Base-by-base conservation (phyloP, 2,888 invertebrate species). In the Latrodectus elegans region DNA sequence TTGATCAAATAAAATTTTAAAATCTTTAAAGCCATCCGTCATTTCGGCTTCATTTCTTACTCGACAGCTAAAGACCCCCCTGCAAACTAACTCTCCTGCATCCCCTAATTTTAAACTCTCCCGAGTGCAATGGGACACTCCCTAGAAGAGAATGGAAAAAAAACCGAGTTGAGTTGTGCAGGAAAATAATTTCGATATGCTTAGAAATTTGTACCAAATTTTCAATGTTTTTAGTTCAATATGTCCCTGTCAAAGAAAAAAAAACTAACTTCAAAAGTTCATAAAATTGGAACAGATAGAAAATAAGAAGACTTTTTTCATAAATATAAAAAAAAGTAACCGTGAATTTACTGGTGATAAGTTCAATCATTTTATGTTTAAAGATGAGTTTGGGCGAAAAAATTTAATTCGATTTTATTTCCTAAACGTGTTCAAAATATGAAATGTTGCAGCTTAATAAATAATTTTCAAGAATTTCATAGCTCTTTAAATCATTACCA, bases 11-110 rank as follows among this genome's bases (percentile, higher is more conserved):
- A 86, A 86, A 86, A 72, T 86, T 86, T 86, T 86, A 86, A 38
- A 86, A 86, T 86, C 86, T 86, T 81, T 81, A 72, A 86, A 81
- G 86, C 77, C 86, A 86, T 86, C 86, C 81, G 86, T 86, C 86
- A 86, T 86, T 86, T 86, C 86, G 49, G 81, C 86, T 76, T 81
- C 80, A 81, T 81, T 81, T 86, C 86, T 65, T 80, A 73, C 86
- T 75, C 86, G 86, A 86, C 86, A 86, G 81, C 81, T 77, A 17
- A 26, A 26, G 17, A 22, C 17, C 64, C 75, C 53, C 52, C 53
- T 51, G 9, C n/a, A 38, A 38, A 17, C 52, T 51, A 38, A 15
- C 86, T 49, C 55, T 53, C 38, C 74, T 85, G 71, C 38, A 52
- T 51, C 68, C 75, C 74, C 68, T 74, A 60, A 14, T 53, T n/a